Base-by-base conservation (phyloP, 2,113 vertebrate genomes). In the Bubo bubo region DNA sequence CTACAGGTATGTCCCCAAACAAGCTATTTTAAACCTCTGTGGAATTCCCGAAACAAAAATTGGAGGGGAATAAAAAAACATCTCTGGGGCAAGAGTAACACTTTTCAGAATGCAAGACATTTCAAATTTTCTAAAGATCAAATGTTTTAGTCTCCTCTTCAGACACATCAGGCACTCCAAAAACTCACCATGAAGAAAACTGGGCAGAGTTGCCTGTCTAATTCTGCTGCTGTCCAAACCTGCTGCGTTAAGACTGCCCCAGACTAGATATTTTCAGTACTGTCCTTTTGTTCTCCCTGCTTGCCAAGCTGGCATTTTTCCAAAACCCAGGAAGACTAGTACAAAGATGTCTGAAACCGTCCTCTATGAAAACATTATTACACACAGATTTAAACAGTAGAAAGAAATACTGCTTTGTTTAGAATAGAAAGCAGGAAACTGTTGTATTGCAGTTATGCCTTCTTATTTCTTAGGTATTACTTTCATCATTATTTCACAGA, bases 221-320 rank as follows among this genome's bases (percentile, higher is more conserved):
- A 94, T 97, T 94, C 77, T 92, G 79, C 88, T 96, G 75, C 88
- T 96, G 86, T 98, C 88, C 90, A 81, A 92, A 88, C 91, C 95
- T 94, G 81, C 80, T 93, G 55, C 14, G 88, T 71, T 27, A 87
- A 93, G 80, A 73, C 45, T 75, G 84, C 41, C 86, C 58, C 80
- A 86, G 64, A 96, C 75, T 56, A 73, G 79, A 21, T 97, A 92
- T 94, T 97, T 97, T 97, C 95, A 96, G 74, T 56, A 45, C 32
- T 81, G 79, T 83, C 90, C 89, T 95, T 98, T 96, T 97, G 77
- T 94, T 98, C 79, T 91, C 96, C 81, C 86, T 63, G 82, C 75
- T 84, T 90, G 80, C 68, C 83, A 97, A 91, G 53, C 70, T 97
- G 95, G 89, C 93, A 72, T 52, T 80, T 79, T 74, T 77, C 96